Evolutionary conservation across 2,888 invertebrate genomes (phyloP), one percentile per base, ranked within the genome.

Genomic region (Hypsopygia costalis): DNA sequence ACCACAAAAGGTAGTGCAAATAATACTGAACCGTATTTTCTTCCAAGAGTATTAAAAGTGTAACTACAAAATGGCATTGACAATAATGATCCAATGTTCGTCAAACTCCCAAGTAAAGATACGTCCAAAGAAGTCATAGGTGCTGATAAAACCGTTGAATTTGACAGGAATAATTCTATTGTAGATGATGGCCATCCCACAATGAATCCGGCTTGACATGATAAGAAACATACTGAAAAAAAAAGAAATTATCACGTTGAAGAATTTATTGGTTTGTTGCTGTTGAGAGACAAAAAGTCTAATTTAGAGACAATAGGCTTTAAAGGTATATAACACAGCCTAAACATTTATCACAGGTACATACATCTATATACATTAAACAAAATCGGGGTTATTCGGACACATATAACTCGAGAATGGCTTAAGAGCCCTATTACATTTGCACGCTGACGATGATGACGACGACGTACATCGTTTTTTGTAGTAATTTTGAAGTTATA

Each of bases 21-120:
- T 8, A 77, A 40, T 52, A 81, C 69, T 8, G 70, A 69, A 0
- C 76, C 57, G 16, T 73, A 69, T 25, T 75, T 79, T 35, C 81
- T 65, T 0, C 80, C 80, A 7, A 78, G 39, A 3, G 47, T 66
- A 31, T 77, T 69, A 1, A 78, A 51, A 0, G 59, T 43, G 1
- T 57, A 60, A 0, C 75, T 73, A 40, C 70, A 70, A 5, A 69
- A 56, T 0, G 81, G 80, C 0, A 80, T 79, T 0, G 58, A 57
- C 3, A 68, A 6, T 29, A 80, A 41, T 0, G 62, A 74, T 0
- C 80, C 80, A 6, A 73, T 45, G 21, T 79, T 81, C 6, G 25
- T 6, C 7, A 25, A 7, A 25, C 25, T 25, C 1, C 25, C 25
- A 6, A 25, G n/a, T 25, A 25, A 6, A 2, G 25, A 25, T 1